Base-by-base conservation (phyloP, 1,140 invertebrate species). In the Drosophila insularis region DNA sequence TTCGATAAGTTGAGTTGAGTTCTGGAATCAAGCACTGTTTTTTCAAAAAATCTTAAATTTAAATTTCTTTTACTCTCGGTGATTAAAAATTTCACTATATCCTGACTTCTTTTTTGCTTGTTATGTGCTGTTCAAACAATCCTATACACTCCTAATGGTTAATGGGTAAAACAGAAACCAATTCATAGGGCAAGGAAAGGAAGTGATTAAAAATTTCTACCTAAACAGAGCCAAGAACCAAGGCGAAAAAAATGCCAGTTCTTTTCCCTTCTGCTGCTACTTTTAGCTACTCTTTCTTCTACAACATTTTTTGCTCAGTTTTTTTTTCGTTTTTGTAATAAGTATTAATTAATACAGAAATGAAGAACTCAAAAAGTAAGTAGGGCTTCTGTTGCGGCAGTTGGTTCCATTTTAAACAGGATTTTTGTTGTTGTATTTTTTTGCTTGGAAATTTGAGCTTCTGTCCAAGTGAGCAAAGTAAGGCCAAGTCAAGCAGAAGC, bases 311-410 rank as follows among this genome's bases (percentile, higher is more conserved):
- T 63, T 68, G 46, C 11, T 60, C 54, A 43, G 59, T 54, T 78
- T 53, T 68, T 70, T 74, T 72, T 56, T 79, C 69, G 43, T 50
- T 61, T 63, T 76, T 67, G 77, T 82, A 87, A 82, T 82, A 87
- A 87, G 82, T 87, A 87, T 87, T 87, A 87, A 87, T 87, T 87
- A 87, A 87, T 87, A 84, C 82, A 80, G 77, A 86, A 87, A 82
- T 87, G 72, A 82, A 80, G 80, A 79, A 75, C 72, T 78, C 62
- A 68, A 75, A 27, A 79, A 68, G 68, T 76, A 89, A 80, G 75
- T 87, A 84, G 79, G 82, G 82, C 82, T 87, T 87, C 82, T 62
- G 64, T 72, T 43, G 46, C 65, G 32, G 63, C 65, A 74, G 61
- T 63, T 56, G 40, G 32, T 64, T 40, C 54, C 70, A 40, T 46